These are phyloP conservation scores for Psylliodes chrysocephalus DNA, from an alignment of 2,888 invertebrate genomes.

Conservation along the genomic window DNA sequence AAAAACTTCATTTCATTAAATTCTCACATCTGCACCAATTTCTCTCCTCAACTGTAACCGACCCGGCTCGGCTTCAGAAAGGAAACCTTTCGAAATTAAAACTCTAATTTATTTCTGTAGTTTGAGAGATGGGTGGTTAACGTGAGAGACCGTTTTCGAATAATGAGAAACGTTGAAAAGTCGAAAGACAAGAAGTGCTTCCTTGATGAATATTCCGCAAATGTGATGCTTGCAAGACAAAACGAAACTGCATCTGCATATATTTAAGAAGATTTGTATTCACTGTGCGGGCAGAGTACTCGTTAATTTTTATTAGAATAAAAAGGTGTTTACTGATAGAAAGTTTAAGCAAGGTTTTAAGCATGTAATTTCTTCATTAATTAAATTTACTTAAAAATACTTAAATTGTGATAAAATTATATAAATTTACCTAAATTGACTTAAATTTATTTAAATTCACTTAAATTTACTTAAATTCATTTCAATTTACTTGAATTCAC, in stretches of 20 bases:
- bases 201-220: background rate
- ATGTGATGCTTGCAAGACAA: conserved; percentile 2
- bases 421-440: too few species aligned
- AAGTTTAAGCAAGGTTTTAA: too few species aligned
- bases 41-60: conserved; percentile 2
- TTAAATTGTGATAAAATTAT: too few species aligned
- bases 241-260: background rate
- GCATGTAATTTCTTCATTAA: too few species aligned
- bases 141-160: conserved; percentile 3
- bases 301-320: too few species aligned
- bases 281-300: background rate
- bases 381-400: too few species aligned
- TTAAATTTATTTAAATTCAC: too few species aligned
- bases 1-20: conserved; percentile 15
- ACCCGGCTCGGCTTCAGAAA: background rate
- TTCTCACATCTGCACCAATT: conserved; percentile 7
- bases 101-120: conserved; percentile 14
- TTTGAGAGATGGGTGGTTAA: conserved; percentile 14
- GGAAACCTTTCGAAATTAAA: conserved; percentile 11
- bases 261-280: background rate
- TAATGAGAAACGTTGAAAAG: conserved; percentile 10
- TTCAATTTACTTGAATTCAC: too few species aligned
- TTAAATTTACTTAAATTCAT: too few species aligned
- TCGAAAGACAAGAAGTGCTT: conserved; percentile 5
- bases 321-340: too few species aligned